These are phyloP conservation scores for Acronicta psi DNA, from an alignment of 2,888 invertebrate species.

Conservation along the genomic window DNA sequence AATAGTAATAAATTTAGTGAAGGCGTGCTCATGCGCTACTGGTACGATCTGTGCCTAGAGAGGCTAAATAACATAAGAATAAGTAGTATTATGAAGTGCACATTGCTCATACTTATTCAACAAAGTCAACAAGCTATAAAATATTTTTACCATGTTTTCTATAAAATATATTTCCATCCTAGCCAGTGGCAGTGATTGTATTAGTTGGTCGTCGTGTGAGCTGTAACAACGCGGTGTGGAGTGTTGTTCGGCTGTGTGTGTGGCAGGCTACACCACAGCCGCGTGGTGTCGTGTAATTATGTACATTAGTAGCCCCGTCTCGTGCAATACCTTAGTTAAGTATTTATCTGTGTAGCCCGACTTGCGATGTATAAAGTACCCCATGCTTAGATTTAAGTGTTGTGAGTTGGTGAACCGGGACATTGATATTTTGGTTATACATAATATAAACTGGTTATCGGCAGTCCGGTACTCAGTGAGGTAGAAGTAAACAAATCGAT, in stretches of 20 bases:
- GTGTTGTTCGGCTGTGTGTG: conserved; percentile 7
- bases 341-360: conserved; percentile 85
- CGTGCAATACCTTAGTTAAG: conserved; percentile 88
- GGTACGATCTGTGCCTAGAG: too few species aligned
- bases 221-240: not conserved
- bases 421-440: not conserved
- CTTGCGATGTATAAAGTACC: conserved; percentile 82
- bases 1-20: not conserved
- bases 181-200: not conserved
- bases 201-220: not conserved
- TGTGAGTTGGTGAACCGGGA: conserved; percentile 23
- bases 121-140: too few species aligned
- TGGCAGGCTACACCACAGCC: conserved; percentile 3
- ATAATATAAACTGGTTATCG: not conserved
- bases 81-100: too few species aligned
- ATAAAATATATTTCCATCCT: too few species aligned
- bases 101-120: too few species aligned
- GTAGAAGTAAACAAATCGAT: too few species aligned
- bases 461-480: too few species aligned
- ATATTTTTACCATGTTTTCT: too few species aligned
- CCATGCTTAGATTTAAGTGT: conserved; percentile 43
- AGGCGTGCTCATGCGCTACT: not conserved
- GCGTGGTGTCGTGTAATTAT: conserved; percentile 79
- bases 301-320: conserved; percentile 83
- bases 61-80: too few species aligned